Conservation (phyloP, 2,797 vertebrate species). For the Gila robusta region DNA sequence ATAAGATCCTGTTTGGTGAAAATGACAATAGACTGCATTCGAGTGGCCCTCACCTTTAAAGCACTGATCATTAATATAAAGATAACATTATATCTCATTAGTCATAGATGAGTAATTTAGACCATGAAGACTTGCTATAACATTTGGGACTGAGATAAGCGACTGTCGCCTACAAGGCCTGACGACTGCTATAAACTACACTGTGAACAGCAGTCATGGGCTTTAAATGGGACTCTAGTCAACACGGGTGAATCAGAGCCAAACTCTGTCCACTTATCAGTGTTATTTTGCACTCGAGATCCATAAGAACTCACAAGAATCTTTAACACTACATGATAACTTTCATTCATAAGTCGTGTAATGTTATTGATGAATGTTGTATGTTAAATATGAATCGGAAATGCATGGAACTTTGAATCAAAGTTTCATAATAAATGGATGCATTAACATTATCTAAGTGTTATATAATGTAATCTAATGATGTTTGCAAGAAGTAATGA, state of each 20-base stretch:
- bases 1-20: background rate
- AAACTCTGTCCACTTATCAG: background rate
- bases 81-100: background rate
- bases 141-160: background rate
- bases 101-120: background rate
- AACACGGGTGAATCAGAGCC: background rate
- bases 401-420: background rate
- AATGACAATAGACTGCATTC: background rate
- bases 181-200: background rate
- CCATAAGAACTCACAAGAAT: background rate
- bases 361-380: background rate
- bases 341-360: background rate
- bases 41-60: background rate
- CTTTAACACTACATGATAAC: background rate
- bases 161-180: background rate
- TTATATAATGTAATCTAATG: background rate
- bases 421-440: background rate
- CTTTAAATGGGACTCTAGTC: background rate
- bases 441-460: background rate
- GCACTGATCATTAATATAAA: background rate
- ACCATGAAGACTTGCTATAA: background rate
- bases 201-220: background rate
- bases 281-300: background rate
- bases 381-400: background rate
- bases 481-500: background rate